These are phyloP conservation scores for Antheraea yamamai DNA, from an alignment of 2,888 invertebrate species.

Conservation along the genomic window DNA sequence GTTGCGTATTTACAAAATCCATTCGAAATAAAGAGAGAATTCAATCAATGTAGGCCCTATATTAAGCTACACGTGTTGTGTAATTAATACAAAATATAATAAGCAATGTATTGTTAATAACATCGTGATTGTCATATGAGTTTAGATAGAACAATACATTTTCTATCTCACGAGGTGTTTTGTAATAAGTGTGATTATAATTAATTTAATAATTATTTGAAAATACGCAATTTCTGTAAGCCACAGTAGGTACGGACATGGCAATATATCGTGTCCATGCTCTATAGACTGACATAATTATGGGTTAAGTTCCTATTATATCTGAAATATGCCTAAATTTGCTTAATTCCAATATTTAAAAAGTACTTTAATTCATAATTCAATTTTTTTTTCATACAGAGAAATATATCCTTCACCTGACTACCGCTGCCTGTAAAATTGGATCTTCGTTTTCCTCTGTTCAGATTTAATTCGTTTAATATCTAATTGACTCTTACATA, in stretches of 20 bases:
- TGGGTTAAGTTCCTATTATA: neutral
- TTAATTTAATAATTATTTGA: neutral
- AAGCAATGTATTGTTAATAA: neutral
- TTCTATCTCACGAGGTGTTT: too few species aligned
- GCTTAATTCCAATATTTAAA: neutral
- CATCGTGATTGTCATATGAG: neutral
- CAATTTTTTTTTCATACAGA: neutral
- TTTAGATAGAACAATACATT: neutral
- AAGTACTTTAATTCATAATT: too few species aligned
- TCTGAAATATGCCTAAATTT: neutral
- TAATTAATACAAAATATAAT: neutral
- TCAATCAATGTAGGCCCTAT: neutral
- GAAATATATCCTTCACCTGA: neutral
- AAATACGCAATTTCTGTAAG: constrained; percentile 24
- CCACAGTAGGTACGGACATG: constrained; percentile 14
- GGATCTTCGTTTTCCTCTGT: neutral
- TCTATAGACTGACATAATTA: constrained; percentile 16
- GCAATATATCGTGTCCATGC: constrained; percentile 3
- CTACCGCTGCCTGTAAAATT: neutral
- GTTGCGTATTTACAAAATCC: constrained; percentile 35
- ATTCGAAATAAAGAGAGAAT: neutral
- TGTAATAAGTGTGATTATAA: neutral
- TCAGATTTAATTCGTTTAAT: neutral
- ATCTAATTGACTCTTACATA: neutral
- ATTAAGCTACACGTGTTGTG: neutral